phyloP scores from a whole-genome alignment of 92 coral and sea anemone genomes.

The Pocillopora meandrina region DNA sequence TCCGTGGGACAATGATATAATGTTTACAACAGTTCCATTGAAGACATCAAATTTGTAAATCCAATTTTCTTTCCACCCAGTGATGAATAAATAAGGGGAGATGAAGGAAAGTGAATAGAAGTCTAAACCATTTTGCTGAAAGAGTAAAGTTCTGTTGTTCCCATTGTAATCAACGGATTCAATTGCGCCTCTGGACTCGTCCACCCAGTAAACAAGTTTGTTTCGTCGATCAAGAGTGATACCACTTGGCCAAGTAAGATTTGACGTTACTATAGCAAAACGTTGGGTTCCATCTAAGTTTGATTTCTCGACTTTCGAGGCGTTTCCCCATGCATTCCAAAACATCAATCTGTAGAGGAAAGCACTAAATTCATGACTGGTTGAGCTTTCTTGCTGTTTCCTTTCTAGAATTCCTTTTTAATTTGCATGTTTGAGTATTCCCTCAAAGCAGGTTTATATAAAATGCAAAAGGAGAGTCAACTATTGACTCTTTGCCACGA shows the following conservation, averaged over 20 bases:
- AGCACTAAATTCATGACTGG: no score
- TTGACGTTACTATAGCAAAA: background rate
- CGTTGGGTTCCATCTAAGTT: background rate
- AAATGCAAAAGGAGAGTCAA: no score
- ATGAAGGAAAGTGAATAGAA: background rate
- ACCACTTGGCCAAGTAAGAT: background rate
- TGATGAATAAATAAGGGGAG: background rate
- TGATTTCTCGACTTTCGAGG: background rate
- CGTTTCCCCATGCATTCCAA: background rate
- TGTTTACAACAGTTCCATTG: background rate
- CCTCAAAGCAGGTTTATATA: no score
- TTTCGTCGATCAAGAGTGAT: background rate
- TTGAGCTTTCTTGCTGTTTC: no score
- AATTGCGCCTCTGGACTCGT: background rate
- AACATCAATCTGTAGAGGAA: background rate
- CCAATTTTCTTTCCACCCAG: background rate
- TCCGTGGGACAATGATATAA: background rate
- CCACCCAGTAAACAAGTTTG: background rate
- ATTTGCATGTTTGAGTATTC: no score
- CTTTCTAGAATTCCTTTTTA: no score
- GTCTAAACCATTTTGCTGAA: background rate
- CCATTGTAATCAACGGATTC: background rate
- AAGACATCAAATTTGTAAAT: background rate
- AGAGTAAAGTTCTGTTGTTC: background rate
- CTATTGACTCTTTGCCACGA: no score